A percentile compares a stretch with the other conserved stretches of the same genome.
phyloP scores from a whole-genome alignment of 1,140 invertebrate genomes.

The Drosophila subobscura region DNA sequence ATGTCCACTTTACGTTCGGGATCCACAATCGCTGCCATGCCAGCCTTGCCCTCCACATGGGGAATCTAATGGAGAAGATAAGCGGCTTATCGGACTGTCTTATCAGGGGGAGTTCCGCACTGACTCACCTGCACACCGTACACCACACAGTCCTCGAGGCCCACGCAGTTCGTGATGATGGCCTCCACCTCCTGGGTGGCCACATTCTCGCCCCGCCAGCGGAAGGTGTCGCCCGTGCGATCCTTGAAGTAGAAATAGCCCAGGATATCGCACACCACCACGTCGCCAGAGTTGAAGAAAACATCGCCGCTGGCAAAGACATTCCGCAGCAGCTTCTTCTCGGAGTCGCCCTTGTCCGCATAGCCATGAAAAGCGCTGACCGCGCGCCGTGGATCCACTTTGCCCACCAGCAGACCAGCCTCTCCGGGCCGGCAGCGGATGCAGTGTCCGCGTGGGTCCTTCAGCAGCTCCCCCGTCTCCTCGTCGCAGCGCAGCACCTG shows the following conservation, averaged over 20 bases:
- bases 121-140: conserved; percentile 94
- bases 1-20: conserved; percentile 88
- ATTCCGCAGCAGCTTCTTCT: conserved; percentile 95
- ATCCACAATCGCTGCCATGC: conserved; percentile 97
- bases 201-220: conserved; percentile 98
- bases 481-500: conserved; percentile 91
- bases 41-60: conserved; percentile 94
- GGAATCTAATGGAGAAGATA: conserved; percentile 86
- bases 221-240: conserved; percentile 97
- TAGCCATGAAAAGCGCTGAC: conserved; percentile 92
- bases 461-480: conserved; percentile 90
- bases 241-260: conserved; percentile 98
- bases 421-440: conserved; percentile 90
- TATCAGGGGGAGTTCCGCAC: background rate
- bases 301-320: conserved; percentile 94
- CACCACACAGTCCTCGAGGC: conserved; percentile 89
- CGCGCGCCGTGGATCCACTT: conserved; percentile 90
- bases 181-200: conserved; percentile 98
- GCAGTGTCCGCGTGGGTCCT: conserved; percentile 90
- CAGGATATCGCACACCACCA: conserved; percentile 94
- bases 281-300: conserved; percentile 96
- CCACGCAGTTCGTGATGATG: conserved; percentile 92
- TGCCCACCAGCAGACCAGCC: conserved; percentile 89
- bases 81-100: conserved; percentile 21
- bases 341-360: conserved; percentile 93